phyloP scores from a whole-genome alignment of 2,797 vertebrate species.

The Cyprinodon diabolis region DNA sequence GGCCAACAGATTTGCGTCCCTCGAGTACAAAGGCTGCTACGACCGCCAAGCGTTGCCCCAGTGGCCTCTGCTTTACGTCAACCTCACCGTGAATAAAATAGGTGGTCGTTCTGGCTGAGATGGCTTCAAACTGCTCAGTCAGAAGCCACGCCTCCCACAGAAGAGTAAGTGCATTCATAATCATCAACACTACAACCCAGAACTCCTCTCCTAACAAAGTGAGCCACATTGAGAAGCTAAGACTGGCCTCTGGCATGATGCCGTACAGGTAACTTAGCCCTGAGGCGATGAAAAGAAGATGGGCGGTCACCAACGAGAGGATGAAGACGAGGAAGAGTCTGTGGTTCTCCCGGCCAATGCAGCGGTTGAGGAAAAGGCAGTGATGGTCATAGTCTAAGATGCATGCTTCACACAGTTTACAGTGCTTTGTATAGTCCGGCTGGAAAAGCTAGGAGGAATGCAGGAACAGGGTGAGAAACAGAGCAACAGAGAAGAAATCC shows the following conservation, averaged over 20 bases:
- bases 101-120: slow-evolving; percentile 77
- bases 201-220: slow-evolving; percentile 68
- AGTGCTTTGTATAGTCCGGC: slow-evolving; percentile 82
- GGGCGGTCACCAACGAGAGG: slow-evolving; percentile 75
- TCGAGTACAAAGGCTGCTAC: slow-evolving; percentile 77
- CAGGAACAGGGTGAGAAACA: slow-evolving; percentile 10
- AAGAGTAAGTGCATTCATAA: slow-evolving; percentile 77
- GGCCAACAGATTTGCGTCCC: slow-evolving; percentile 58
- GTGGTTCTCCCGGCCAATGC: slow-evolving; percentile 80
- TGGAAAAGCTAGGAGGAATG: slow-evolving; percentile 72
- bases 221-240: slow-evolving; percentile 53
- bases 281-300: slow-evolving; percentile 75
- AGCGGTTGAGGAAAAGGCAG: slow-evolving; percentile 85
- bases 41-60: slow-evolving; percentile 60
- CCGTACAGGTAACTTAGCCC: slow-evolving; percentile 68
- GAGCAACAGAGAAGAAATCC: not conserved
- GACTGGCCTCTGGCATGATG: slow-evolving; percentile 29
- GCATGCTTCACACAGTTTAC: slow-evolving; percentile 83
- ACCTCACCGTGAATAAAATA: slow-evolving; percentile 71
- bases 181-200: slow-evolving; percentile 77
- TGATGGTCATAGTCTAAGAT: slow-evolving; percentile 85
- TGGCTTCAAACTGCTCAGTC: slow-evolving; percentile 77
- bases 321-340: slow-evolving; percentile 82
- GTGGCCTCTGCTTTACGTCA: slow-evolving; percentile 47
- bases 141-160: slow-evolving; percentile 83